Evolutionary conservation across 2,113 vertebrate genomes (phyloP).

Genomic region (Eleginops maclovinus): DNA sequence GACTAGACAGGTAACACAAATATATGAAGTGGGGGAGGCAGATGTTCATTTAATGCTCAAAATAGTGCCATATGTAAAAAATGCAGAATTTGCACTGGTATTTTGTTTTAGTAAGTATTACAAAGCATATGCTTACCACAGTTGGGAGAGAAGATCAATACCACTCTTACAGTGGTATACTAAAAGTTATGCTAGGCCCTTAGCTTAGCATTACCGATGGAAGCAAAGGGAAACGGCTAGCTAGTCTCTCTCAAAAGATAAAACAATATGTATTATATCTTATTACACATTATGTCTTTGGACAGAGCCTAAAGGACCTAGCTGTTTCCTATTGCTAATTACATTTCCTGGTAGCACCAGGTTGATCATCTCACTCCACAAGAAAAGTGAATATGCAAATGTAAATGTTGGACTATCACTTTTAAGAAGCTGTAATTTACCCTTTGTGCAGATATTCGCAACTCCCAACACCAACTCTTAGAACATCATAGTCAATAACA

Average conservation of each 20-base stretch:
- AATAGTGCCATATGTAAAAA: neutral
- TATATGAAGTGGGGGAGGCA: neutral
- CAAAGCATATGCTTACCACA: no score
- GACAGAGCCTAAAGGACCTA: neutral
- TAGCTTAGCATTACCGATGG: neutral
- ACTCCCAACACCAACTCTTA: neutral
- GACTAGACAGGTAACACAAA: constrained; percentile 4
- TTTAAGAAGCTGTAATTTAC: neutral
- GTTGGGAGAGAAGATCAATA: neutral
- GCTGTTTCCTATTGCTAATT: neutral
- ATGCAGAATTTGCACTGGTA: neutral
- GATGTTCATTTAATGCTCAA: neutral
- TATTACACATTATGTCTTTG: constrained; percentile 14
- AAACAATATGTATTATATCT: neutral
- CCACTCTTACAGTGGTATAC: neutral
- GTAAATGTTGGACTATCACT: neutral
- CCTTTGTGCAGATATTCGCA: neutral
- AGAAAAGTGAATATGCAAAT: constrained; percentile 3
- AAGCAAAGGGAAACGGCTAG: neutral
- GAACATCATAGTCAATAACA: neutral
- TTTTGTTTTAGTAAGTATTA: no score
- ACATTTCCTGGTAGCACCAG: constrained; percentile 1
- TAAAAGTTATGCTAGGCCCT: neutral
- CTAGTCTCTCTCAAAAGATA: neutral
- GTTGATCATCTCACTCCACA: no score